Conservation (phyloP, 1,140 invertebrate species). For the Drosophila sp. region DNA sequence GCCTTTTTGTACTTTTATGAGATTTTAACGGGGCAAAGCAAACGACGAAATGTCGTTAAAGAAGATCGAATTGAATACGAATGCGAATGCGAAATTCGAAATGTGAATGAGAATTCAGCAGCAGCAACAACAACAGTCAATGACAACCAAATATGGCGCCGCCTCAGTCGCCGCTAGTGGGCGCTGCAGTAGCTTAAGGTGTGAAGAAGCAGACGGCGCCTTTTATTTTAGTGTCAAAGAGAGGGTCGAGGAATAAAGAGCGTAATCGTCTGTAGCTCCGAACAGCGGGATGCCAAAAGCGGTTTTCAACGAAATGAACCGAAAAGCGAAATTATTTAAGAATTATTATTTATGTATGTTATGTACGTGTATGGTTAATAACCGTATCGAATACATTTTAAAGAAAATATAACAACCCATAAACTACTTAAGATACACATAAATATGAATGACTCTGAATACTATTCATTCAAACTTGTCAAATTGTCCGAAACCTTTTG, state of each 20-base stretch:
- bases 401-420: slow-evolving; percentile 1
- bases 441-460: slow-evolving; percentile 13
- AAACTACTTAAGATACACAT: neutral
- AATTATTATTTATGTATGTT: slow-evolving; percentile 16
- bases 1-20: slow-evolving; percentile 49
- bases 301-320: neutral
- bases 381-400: slow-evolving; percentile 11
- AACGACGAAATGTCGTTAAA: slow-evolving; percentile 69
- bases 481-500: neutral
- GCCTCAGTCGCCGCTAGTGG: slow-evolving; percentile 52
- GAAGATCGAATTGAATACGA: slow-evolving; percentile 72
- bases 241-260: neutral
- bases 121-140: slow-evolving; percentile 17
- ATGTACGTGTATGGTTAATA: neutral
- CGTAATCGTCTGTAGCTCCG: too few relatives aligned
- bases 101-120: slow-evolving; percentile 60
- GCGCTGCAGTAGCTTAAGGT: slow-evolving; percentile 54
- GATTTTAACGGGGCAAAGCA: slow-evolving; percentile 45
- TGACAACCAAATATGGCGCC: slow-evolving; percentile 68
- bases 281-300: slow-evolving; percentile 7
- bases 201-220: slow-evolving; percentile 46
- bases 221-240: slow-evolving; percentile 15
- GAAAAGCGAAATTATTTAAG: slow-evolving; percentile 2
- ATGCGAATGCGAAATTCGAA: slow-evolving; percentile 50
- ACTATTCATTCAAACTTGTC: neutral